Evolutionary conservation across 2,113 vertebrate genomes (phyloP).

Genomic region (Hystrix brachyura): DNA sequence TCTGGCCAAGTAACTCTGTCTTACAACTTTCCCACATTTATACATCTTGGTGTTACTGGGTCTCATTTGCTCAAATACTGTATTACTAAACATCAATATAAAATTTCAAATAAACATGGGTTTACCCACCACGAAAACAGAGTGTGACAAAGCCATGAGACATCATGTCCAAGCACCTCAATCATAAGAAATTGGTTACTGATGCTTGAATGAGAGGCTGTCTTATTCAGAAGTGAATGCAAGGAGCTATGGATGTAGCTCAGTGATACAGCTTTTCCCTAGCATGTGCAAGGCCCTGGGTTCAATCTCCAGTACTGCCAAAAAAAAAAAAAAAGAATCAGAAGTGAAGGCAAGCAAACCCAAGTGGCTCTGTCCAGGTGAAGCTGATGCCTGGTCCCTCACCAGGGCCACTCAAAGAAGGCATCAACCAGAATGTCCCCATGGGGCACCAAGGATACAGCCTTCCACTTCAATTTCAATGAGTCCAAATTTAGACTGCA

Average conservation of each 20-base stretch:
- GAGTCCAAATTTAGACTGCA: slow-evolving; percentile 77
- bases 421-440: not conserved
- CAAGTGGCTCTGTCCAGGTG: not conserved
- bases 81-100: not conserved
- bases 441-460: not conserved
- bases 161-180: not conserved
- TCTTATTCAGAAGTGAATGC: not conserved
- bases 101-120: not conserved
- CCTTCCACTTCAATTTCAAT: slow-evolving; percentile 55
- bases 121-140: not conserved
- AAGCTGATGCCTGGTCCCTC: not conserved
- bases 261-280: not conserved
- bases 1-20: not conserved
- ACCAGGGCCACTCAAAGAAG: not conserved
- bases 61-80: not conserved
- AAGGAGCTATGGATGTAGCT: not conserved
- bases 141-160: not conserved
- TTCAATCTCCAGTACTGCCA: not conserved
- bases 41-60: not conserved
- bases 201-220: not conserved
- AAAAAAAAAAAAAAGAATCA: not conserved
- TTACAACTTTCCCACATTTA: not conserved
- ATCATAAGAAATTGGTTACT: not conserved
- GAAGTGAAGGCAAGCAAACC: not conserved
- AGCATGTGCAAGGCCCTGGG: not conserved